Base-by-base conservation (phyloP, 2,888 invertebrate genomes). In the Clivina fossor region DNA sequence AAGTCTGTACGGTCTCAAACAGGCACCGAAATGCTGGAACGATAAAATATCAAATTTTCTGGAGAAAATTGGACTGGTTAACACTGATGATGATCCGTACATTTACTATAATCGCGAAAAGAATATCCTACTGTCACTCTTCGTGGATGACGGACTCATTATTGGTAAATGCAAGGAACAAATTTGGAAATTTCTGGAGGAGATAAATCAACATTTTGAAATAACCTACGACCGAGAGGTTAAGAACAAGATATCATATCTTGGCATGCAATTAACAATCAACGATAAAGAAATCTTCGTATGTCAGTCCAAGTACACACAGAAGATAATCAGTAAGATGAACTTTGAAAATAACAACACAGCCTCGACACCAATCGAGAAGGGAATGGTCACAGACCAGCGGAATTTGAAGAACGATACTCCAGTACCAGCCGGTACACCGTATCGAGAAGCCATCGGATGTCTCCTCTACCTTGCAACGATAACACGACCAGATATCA, bases 391-490 rank as follows among this genome's bases (percentile, higher is more conserved):
- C 41, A 41, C 41, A 22, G 41, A 38, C 38, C 38, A 38, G 19
- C 38, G 38, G 9, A 41, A 41, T 13, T 22, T 41, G 13, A 20
- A 41, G 41, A 41, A 41, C 41, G 41, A 24, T 41, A 41, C 41
- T 41, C 20, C 41, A 41, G 41, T 41, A 11, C 41, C 41, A 24
- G 20, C 4, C 19, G 26, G 26, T 33, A 33, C 33, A 4, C 56
- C 56, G 2, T 65, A 61, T 51, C 57, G 61, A 20, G 61, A 63
- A 59, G 60, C 59, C 1, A 60, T 63, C 13, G 61, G 60, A 15
- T 61, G 62, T 41, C 13, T 63, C 33, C 33, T 60, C 8, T 63
- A 65, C 54, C 32, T 64, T 28, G 20, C 32, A 16, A 30, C 30
- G 32, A 46, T 32, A 19, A 33, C 47, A 11, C 19, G 47, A 47